Percentiles rank a stretch among this genome's conserved stretches.
Conservation (phyloP, 2,797 vertebrate species). For the Alexandromys oeconomus region DNA sequence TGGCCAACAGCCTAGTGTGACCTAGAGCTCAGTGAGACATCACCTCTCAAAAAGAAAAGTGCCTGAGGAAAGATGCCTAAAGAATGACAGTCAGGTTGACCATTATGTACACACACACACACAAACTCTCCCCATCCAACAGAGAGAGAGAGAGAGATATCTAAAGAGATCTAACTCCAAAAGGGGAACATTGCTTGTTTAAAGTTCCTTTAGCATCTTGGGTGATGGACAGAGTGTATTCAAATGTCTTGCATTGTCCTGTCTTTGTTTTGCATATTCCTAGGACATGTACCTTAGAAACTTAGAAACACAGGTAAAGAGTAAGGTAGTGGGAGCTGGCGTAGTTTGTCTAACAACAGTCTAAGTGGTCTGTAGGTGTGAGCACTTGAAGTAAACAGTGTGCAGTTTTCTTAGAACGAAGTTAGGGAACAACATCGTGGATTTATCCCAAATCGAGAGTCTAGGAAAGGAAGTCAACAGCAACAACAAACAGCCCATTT, state of each 20-base stretch:
- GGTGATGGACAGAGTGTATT: background rate
- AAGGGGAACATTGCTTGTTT: slow-evolving; percentile 26
- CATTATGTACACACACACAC: background rate
- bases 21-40: background rate
- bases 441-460: background rate
- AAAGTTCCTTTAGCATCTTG: slow-evolving; percentile 25
- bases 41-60: background rate
- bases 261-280: background rate
- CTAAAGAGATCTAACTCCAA: background rate
- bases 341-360: background rate
- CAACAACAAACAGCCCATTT: background rate
- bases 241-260: slow-evolving; percentile 34
- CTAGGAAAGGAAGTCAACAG: background rate
- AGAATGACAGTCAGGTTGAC: background rate
- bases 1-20: background rate
- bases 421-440: background rate
- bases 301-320: background rate
- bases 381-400: background rate
- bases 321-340: background rate
- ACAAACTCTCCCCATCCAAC: too few relatives aligned
- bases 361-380: background rate
- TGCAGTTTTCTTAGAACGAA: background rate
- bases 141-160: background rate
- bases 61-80: background rate
- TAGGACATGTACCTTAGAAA: background rate